Evolutionary conservation across 2,113 vertebrate genomes (phyloP).

Genomic region (Strix aluco): DNA sequence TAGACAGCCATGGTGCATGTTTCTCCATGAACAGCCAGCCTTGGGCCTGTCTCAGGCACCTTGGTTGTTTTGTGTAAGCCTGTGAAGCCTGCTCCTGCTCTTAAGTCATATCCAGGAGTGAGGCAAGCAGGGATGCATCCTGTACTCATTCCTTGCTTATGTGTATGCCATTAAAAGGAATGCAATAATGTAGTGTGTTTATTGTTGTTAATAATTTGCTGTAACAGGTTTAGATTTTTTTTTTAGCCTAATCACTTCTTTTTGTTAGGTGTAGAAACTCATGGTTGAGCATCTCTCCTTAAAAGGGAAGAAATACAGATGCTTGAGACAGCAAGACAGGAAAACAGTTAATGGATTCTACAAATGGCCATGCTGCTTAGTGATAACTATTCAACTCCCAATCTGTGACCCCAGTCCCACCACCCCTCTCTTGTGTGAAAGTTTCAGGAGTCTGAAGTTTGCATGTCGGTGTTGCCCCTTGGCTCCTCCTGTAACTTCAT

Average conservation of each 20-base stretch:
- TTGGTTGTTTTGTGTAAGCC: neutral
- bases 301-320: neutral
- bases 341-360: neutral
- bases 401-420: neutral
- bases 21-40: neutral
- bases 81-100: neutral
- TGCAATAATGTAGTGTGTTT: neutral
- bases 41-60: neutral
- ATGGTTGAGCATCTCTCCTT: neutral
- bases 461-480: neutral
- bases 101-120: neutral
- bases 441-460: neutral
- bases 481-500: neutral
- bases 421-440: neutral
- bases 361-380: neutral
- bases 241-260: neutral
- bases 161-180: neutral
- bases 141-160: neutral
- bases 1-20: neutral
- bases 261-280: neutral
- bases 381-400: neutral
- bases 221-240: neutral
- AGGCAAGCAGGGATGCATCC: neutral
- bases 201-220: neutral
- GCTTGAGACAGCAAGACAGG: neutral